Evolutionary conservation across 2,888 invertebrate species (phyloP).

Genomic region (Cataglyphis cursor): DNA sequence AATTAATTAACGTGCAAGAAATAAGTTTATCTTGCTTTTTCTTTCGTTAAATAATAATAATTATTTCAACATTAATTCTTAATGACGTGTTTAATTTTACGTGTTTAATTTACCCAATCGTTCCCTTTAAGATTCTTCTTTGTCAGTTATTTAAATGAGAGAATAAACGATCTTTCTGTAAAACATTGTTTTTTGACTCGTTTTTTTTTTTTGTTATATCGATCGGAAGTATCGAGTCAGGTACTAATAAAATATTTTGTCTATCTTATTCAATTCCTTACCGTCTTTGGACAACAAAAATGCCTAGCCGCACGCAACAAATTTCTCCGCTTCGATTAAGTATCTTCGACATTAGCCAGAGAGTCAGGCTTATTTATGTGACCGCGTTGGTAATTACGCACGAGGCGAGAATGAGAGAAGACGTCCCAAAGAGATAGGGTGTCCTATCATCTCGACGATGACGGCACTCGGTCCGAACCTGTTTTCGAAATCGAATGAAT

Average conservation of each 20-base stretch:
- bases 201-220: constrained; percentile 49
- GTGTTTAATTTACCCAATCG: too few relatives aligned
- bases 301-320: constrained; percentile 67
- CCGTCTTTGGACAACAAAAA: constrained; percentile 39
- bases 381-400: constrained; percentile 79
- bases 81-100: not conserved
- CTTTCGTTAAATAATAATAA: constrained; percentile 4
- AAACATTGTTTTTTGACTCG: constrained; percentile 2
- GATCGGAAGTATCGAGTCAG: constrained; percentile 37
- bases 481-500: constrained; percentile 74
- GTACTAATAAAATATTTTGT: constrained; percentile 61
- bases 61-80: not conserved
- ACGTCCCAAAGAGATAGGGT: constrained; percentile 67
- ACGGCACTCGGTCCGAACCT: constrained; percentile 74
- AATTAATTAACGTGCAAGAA: constrained; percentile 23
- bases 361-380: constrained; percentile 78
- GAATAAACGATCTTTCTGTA: not conserved
- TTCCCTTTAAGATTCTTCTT: not conserved
- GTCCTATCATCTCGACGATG: constrained; percentile 58
- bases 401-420: constrained; percentile 75
- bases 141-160: not conserved
- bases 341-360: constrained; percentile 64
- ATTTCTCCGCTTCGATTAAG: constrained; percentile 66
- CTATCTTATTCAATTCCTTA: constrained; percentile 45
- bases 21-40: not conserved